These are phyloP conservation scores for Tragelaphus scriptus DNA, from an alignment of 2,113 vertebrate genomes.

Conservation along the genomic window DNA sequence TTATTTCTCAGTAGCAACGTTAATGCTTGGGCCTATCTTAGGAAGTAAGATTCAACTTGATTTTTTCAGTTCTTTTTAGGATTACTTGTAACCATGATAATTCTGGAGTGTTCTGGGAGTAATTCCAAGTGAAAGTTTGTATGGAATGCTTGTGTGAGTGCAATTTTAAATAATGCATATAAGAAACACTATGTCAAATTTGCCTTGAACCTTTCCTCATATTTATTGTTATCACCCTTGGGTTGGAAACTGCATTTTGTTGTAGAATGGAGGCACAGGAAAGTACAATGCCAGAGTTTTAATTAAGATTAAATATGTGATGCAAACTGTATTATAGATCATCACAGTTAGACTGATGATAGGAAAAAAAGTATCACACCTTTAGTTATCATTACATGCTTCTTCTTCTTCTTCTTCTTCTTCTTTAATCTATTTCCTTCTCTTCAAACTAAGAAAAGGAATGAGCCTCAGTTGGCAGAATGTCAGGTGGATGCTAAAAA, in stretches of 20 bases:
- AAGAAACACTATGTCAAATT: background rate
- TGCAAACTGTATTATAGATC: background rate
- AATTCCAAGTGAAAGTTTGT: background rate
- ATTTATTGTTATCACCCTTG: background rate
- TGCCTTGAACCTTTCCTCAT: background rate
- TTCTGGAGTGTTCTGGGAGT: background rate
- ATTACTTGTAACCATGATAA: background rate
- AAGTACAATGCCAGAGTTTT: background rate
- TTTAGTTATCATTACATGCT: background rate
- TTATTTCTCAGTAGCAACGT: background rate
- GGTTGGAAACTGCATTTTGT: background rate
- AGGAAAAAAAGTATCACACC: background rate
- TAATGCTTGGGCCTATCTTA: background rate
- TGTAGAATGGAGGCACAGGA: background rate
- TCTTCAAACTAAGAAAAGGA: conserved; percentile 8
- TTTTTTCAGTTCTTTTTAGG: background rate
- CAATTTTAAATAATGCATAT: background rate
- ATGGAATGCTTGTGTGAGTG: background rate
- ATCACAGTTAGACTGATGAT: background rate
- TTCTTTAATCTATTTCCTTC: background rate
- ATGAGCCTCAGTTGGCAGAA: conserved; percentile 7
- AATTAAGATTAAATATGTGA: background rate
- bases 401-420: background rate
- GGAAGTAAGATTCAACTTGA: background rate
- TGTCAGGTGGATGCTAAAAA: conserved; percentile 41